Evolutionary conservation across 1,140 invertebrate species (phyloP).

Genomic region (Zaprionus africanus): DNA sequence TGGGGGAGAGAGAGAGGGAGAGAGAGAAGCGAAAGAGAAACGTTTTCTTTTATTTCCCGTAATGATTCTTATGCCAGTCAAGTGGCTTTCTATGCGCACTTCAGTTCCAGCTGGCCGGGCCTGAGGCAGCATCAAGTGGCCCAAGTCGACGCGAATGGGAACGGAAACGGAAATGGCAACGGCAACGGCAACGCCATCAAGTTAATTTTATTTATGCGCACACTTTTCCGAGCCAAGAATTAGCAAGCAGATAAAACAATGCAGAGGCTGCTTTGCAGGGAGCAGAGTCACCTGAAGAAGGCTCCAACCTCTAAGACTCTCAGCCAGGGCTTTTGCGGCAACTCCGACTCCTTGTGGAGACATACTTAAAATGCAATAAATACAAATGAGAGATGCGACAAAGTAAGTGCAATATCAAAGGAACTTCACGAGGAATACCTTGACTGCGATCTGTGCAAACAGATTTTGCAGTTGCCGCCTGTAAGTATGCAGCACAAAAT

Average conservation of each 20-base stretch:
- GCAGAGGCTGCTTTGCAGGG: not conserved
- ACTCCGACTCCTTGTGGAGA: not conserved
- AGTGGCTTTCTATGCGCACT: conserved; percentile 80
- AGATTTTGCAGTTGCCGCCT: too few species aligned
- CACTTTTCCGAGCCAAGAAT: conserved; percentile 60
- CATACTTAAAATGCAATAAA: conserved; percentile 50
- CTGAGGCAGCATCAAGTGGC: conserved; percentile 24
- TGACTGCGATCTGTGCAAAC: too few species aligned
- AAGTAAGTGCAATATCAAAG: conserved; percentile 1
- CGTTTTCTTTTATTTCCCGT: conserved; percentile 44
- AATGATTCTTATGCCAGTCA: conserved; percentile 82
- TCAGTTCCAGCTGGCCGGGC: conserved; percentile 49
- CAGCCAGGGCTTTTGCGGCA: not conserved
- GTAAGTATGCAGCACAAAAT: too few species aligned
- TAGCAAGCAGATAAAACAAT: conserved; percentile 73
- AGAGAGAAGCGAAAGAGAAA: conserved; percentile 51
- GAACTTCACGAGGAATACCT: not conserved
- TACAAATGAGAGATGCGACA: conserved; percentile 27
- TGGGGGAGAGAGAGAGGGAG: not conserved
- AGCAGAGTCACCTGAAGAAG: conserved; percentile 9
- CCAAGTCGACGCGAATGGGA: conserved; percentile 47
- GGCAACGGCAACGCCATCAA: conserved; percentile 71
- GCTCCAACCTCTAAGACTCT: not conserved
- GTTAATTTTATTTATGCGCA: conserved; percentile 81
- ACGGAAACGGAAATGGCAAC: conserved; percentile 74